Evolutionary conservation across 2,888 invertebrate species (phyloP).

Genomic region (Achlya flavicornis): DNA sequence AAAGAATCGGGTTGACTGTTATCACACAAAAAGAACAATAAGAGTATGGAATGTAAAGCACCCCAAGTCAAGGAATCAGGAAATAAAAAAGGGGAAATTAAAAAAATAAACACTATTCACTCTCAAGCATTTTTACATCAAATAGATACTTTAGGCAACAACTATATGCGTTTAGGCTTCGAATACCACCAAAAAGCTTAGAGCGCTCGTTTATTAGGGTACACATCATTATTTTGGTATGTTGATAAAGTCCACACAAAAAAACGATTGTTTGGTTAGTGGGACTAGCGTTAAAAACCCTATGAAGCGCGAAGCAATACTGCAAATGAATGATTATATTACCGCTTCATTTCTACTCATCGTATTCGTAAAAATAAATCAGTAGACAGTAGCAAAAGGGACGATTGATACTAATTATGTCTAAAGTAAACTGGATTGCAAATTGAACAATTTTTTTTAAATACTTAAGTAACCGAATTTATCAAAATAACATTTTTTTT

Average conservation of each 20-base stretch:
- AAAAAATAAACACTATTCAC: background rate
- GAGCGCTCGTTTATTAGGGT: slow-evolving; percentile 24
- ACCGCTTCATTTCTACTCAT: slow-evolving; percentile 3
- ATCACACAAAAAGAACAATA: background rate
- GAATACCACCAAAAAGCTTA: slow-evolving; percentile 16
- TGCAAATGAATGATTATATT: background rate
- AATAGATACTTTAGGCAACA: background rate
- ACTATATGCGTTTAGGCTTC: background rate
- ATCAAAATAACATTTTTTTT: no score
- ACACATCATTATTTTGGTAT: background rate
- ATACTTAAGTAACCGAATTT: no score
- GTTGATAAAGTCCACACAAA: slow-evolving; percentile 28
- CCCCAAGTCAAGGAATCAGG: background rate
- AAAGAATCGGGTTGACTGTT: no score
- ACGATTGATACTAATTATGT: background rate
- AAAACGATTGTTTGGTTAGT: slow-evolving; percentile 34
- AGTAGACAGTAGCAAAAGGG: background rate
- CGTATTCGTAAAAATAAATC: slow-evolving; percentile 1
- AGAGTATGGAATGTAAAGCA: background rate
- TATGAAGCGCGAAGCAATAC: slow-evolving; percentile 36
- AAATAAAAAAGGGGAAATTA: background rate
- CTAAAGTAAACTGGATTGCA: slow-evolving; percentile 8
- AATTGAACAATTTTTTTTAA: background rate
- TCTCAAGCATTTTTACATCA: slow-evolving; percentile 5
- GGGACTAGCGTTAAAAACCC: slow-evolving; percentile 40